A percentile compares a stretch with the other conserved stretches of the same genome.
Evolutionary conservation across 1,140 invertebrate species (phyloP).

Genomic region (Neodiprion pinetum): DNA sequence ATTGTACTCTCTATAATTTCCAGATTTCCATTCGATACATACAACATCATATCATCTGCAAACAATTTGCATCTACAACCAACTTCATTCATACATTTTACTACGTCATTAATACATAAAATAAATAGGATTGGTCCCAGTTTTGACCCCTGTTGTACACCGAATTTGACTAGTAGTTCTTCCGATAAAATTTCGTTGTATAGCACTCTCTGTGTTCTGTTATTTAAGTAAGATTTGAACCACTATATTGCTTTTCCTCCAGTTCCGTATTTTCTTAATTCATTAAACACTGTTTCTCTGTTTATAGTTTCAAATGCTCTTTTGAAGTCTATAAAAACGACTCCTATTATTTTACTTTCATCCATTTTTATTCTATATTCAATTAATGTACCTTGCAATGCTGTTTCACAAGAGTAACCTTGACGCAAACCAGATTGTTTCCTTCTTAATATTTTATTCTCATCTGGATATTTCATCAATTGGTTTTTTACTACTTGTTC

Average conservation of each 20-base stretch:
- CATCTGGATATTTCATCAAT: constrained; percentile 1
- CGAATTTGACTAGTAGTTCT: neutral
- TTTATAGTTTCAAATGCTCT: constrained; percentile 34
- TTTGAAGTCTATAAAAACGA: constrained; percentile 26
- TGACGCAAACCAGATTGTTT: constrained; percentile 4
- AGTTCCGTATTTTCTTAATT: constrained; percentile 27
- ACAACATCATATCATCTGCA: constrained; percentile 25
- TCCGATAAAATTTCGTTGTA: constrained; percentile 11
- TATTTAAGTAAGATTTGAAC: constrained; percentile 14
- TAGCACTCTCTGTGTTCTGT: constrained; percentile 20
- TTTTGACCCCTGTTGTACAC: constrained; percentile 22
- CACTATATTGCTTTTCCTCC: constrained; percentile 11
- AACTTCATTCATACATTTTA: neutral
- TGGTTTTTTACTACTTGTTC: constrained; percentile 5
- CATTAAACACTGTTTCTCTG: constrained; percentile 20
- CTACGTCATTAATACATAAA: constrained; percentile 24
- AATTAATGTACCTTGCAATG: constrained; percentile 13
- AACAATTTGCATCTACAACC: constrained; percentile 21
- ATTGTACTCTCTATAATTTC: constrained; percentile 14
- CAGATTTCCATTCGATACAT: constrained; percentile 8
- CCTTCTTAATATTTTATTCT: constrained; percentile 8
- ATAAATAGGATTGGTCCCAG: constrained; percentile 19
- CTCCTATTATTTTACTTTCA: constrained; percentile 20
- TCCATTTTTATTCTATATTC: constrained; percentile 23
- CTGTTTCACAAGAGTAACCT: constrained; percentile 7